Percentiles rank a stretch among this genome's conserved stretches.
phyloP scores from a whole-genome alignment of 1,140 invertebrate species.

The Holcopasites calliopsidis region DNA sequence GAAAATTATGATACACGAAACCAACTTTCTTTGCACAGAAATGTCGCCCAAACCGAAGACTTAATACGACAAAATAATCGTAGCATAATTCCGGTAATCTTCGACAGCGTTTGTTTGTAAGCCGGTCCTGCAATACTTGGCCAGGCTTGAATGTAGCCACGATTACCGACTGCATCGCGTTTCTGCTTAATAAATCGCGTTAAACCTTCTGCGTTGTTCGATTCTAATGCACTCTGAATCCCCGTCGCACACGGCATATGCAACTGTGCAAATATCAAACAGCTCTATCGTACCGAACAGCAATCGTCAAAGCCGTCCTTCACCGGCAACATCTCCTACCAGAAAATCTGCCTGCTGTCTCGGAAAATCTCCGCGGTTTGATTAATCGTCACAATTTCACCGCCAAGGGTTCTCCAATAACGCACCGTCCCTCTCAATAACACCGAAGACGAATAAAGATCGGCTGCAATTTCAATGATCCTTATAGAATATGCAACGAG shows the following conservation, averaged over 20 bases:
- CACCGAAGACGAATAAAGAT: too few relatives aligned
- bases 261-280: not conserved
- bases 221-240: conserved; percentile 24
- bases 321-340: too few relatives aligned
- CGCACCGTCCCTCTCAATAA: too few relatives aligned
- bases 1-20: too few relatives aligned
- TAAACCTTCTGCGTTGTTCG: conserved; percentile 25
- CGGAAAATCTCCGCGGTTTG: too few relatives aligned
- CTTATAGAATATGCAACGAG: too few relatives aligned
- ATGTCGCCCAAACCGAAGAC: not conserved
- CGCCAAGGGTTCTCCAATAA: too few relatives aligned
- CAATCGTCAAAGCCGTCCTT: too few relatives aligned
- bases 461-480: too few relatives aligned
- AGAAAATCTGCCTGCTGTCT: too few relatives aligned
- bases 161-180: not conserved
- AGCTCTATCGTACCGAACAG: not conserved
- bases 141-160: not conserved
- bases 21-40: not conserved
- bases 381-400: too few relatives aligned
- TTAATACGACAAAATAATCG: conserved; percentile 12
- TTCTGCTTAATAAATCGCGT: conserved; percentile 17
- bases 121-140: not conserved
- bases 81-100: conserved; percentile 15
- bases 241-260: not conserved
- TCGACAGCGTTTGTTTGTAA: conserved; percentile 14